Conservation (phyloP, 2,888 invertebrate genomes). For the Brenthis ino region DNA sequence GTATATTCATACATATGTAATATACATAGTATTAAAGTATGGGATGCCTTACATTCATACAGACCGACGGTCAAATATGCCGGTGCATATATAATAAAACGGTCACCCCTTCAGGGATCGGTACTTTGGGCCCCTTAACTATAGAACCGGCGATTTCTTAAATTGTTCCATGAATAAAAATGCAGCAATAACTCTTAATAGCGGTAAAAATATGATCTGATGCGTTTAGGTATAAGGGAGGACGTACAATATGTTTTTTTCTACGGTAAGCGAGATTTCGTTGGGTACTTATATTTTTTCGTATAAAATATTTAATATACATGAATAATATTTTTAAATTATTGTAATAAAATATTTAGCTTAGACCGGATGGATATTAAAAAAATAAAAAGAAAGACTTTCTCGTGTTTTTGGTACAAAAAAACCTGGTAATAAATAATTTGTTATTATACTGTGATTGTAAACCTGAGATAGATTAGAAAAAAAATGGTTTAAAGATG, state of each 20-base stretch:
- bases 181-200: slow-evolving; percentile 74
- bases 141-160: slow-evolving; percentile 58
- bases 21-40: background rate
- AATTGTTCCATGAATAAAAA: slow-evolving; percentile 79
- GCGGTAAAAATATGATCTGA: slow-evolving; percentile 69
- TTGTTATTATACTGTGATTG: too few relatives aligned
- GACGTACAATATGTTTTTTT: slow-evolving; percentile 14
- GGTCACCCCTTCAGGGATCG: slow-evolving; percentile 40
- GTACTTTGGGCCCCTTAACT: slow-evolving; percentile 45
- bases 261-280: too few relatives aligned
- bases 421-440: too few relatives aligned
- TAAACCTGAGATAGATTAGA: too few relatives aligned
- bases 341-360: too few relatives aligned
- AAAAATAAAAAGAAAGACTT: too few relatives aligned
- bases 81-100: slow-evolving; percentile 44
- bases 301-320: too few relatives aligned
- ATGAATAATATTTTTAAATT: too few relatives aligned
- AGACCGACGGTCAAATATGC: slow-evolving; percentile 35
- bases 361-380: too few relatives aligned
- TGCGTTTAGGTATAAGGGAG: slow-evolving; percentile 58
- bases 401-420: too few relatives aligned
- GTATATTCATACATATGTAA: background rate
- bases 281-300: too few relatives aligned
- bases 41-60: slow-evolving; percentile 24
- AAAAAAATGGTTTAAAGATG: too few relatives aligned